Conservation (phyloP, 2,113 vertebrate genomes). For the Phalacrocorax carbo region DNA sequence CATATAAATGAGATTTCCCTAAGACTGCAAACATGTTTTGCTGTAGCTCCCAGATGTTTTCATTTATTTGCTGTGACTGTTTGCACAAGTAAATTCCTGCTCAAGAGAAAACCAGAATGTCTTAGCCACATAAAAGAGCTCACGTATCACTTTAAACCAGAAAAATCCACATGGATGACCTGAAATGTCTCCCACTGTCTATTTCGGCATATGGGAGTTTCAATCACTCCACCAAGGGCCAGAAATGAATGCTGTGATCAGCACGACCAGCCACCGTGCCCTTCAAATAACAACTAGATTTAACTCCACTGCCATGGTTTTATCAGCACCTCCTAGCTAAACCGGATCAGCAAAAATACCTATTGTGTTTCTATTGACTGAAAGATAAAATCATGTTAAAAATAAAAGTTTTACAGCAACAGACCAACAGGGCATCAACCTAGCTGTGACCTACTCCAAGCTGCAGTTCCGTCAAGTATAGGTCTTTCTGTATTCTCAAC, state of each 20-base stretch:
- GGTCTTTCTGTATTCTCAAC: accelerated
- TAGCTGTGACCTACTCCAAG: background rate
- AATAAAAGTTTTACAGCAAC: background rate
- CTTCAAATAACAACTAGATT: background rate
- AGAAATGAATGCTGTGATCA: background rate
- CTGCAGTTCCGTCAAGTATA: too few species aligned
- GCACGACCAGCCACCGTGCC: background rate
- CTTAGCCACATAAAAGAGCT: background rate
- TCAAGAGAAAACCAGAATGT: background rate
- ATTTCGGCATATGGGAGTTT: accelerated
- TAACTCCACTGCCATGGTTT: background rate
- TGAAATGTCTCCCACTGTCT: background rate
- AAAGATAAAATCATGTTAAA: background rate
- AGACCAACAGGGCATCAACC: background rate
- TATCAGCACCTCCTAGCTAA: background rate
- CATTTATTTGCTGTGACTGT: background rate
- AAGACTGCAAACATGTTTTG: background rate
- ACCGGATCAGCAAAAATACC: background rate
- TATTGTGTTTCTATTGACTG: background rate
- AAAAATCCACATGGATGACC: background rate
- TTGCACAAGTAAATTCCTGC: background rate
- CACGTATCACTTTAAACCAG: background rate
- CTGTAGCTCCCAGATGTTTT: background rate
- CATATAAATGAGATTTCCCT: background rate
- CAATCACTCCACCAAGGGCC: background rate